Percentiles rank a stretch among this genome's conserved stretches.
Conservation (phyloP, 2,797 vertebrate genomes). For the Cichlasoma orientale region DNA sequence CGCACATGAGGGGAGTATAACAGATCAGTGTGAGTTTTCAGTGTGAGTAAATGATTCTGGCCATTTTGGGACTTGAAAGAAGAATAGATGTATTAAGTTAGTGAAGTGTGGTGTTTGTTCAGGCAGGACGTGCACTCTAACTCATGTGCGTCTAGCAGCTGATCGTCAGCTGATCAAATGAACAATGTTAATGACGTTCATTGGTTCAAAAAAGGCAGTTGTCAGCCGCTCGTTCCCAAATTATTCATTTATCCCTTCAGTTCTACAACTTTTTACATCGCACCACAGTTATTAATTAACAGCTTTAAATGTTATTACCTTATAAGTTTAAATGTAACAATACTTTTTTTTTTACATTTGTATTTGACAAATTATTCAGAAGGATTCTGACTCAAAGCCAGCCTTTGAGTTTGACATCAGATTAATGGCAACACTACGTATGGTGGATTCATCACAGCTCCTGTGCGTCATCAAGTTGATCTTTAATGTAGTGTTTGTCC, state of each 20-base stretch:
- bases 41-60: constrained; percentile 17
- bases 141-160: constrained; percentile 57
- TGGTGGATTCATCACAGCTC: not conserved
- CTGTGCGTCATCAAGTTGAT: constrained; percentile 31
- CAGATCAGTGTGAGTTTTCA: constrained; percentile 20
- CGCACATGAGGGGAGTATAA: constrained; percentile 23
- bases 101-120: constrained; percentile 59
- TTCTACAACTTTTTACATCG: not conserved
- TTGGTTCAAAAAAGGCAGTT: constrained; percentile 26
- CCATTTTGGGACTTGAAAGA: constrained; percentile 48
- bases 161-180: constrained; percentile 59
- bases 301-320: not conserved
- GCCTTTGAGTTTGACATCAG: not conserved
- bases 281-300: not conserved
- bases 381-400: not conserved
- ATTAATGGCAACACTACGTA: constrained; percentile 8
- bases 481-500: constrained; percentile 13
- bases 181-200: constrained; percentile 40
- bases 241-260: not conserved
- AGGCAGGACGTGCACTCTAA: constrained; percentile 26
- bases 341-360: not conserved
- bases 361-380: not conserved
- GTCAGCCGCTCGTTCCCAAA: constrained; percentile 8
- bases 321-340: not conserved
- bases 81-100: constrained; percentile 48